phyloP scores from a whole-genome alignment of 2,888 invertebrate genomes.

The Junonia oenone region DNA sequence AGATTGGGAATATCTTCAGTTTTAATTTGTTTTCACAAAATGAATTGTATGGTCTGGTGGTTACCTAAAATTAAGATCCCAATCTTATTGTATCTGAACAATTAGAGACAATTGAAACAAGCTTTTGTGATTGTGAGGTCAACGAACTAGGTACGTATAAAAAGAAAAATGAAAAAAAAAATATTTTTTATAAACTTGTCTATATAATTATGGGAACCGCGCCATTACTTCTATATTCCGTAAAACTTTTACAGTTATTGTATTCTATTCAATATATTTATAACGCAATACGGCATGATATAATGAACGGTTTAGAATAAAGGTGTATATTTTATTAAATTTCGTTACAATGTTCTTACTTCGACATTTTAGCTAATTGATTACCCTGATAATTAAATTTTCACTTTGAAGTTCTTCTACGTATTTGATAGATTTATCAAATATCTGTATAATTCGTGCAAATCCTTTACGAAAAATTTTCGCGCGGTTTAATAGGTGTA shows the following conservation, averaged over 20 bases:
- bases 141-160: neutral
- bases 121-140: neutral
- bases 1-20: no score
- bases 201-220: conserved; percentile 12
- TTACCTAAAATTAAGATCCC: neutral
- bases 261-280: neutral
- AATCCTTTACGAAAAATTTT: no score
- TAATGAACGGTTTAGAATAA: neutral
- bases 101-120: neutral
- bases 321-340: neutral
- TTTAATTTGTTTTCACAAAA: no score
- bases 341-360: neutral
- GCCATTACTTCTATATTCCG: neutral
- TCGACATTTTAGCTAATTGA: neutral
- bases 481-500: no score
- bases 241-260: neutral
- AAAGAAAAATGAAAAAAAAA: neutral
- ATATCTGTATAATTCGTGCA: no score
- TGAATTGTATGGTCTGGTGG: neutral
- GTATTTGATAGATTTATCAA: no score
- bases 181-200: conserved; percentile 8
- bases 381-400: no score
- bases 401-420: no score
- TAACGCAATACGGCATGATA: neutral
- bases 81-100: neutral